Evolutionary conservation across 2,797 vertebrate species (phyloP).

Genomic region (Otolemur crassicaudatus): DNA sequence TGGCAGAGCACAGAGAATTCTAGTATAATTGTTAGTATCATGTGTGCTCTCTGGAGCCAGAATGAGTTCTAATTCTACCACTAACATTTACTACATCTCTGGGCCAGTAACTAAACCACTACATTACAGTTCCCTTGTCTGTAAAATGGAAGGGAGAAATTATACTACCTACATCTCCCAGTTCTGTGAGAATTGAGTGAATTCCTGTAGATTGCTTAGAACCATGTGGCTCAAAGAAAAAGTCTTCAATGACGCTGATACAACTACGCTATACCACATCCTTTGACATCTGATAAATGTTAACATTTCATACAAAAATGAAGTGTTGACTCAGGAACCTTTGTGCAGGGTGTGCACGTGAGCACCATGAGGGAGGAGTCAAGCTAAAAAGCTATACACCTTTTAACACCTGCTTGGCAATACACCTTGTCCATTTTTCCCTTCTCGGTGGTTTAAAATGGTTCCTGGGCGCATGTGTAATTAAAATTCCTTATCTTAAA

Average conservation of each 20-base stretch:
- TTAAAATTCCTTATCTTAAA: constrained; percentile 78
- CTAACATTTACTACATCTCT: neutral
- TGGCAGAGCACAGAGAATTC: neutral
- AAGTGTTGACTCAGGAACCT: neutral
- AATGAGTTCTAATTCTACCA: neutral
- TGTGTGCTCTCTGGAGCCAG: neutral
- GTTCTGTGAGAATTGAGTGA: neutral
- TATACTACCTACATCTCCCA: neutral
- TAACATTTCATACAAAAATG: neutral
- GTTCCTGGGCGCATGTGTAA: constrained; percentile 66
- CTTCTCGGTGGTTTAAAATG: constrained; percentile 59
- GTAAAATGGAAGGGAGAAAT: neutral
- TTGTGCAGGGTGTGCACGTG: neutral
- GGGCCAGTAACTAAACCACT: neutral
- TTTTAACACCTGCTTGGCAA: constrained; percentile 11
- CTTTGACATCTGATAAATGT: neutral
- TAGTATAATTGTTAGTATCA: neutral
- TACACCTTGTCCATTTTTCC: constrained; percentile 37
- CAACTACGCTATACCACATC: neutral
- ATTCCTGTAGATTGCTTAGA: neutral
- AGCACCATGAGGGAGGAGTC: neutral
- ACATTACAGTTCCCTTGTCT: neutral
- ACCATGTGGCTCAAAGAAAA: neutral
- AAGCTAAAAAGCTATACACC: constrained; percentile 2
- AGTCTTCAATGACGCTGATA: neutral